A percentile compares a stretch with the other conserved stretches of the same genome.
phyloP scores from a whole-genome alignment of 2,888 invertebrate genomes.

The Andrena camellia region DNA sequence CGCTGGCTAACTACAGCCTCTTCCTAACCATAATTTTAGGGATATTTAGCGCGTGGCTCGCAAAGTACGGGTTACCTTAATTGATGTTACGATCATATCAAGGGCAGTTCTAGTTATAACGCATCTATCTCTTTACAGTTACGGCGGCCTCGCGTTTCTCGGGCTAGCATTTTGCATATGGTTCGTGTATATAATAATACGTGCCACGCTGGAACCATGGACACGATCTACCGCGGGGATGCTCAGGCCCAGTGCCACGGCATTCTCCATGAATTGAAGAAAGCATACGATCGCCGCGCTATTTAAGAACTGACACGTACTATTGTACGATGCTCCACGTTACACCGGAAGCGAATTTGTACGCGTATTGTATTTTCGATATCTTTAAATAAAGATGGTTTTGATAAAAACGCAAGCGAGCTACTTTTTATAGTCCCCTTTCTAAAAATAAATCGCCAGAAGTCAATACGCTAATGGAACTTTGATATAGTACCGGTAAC shows the following conservation, averaged over 20 bases:
- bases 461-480: background rate
- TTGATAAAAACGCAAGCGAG: background rate
- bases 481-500: background rate
- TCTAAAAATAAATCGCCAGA: background rate
- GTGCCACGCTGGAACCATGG: constrained; percentile 85
- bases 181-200: constrained; percentile 86
- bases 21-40: constrained; percentile 87
- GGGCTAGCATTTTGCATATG: constrained; percentile 85
- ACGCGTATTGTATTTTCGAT: constrained; percentile 26
- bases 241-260: constrained; percentile 40
- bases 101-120: background rate
- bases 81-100: background rate
- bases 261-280: constrained; percentile 36
- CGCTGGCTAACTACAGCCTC: constrained; percentile 89
- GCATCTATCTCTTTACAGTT: constrained; percentile 68
- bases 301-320: constrained; percentile 18
- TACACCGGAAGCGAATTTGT: constrained; percentile 11
- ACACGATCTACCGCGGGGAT: constrained; percentile 30
- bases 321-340: constrained; percentile 2
- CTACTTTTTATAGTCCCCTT: background rate
- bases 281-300: background rate
- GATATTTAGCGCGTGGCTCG: constrained; percentile 86
- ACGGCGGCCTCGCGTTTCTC: constrained; percentile 83
- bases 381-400: constrained; percentile 19
- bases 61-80: constrained; percentile 85